phyloP scores from a whole-genome alignment of 2,888 invertebrate species.

The Anarsia innoxiella region DNA sequence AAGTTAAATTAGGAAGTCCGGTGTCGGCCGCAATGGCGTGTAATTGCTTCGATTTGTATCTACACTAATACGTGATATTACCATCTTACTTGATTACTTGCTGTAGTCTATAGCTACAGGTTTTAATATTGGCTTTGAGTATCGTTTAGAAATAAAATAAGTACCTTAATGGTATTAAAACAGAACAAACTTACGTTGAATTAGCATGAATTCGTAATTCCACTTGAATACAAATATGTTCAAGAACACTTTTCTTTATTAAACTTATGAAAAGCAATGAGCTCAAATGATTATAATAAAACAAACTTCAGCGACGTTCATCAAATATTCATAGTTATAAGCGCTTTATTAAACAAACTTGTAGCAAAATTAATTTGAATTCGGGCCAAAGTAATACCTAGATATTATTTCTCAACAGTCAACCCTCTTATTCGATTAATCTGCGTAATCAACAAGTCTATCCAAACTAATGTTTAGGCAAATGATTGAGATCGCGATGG shows the following conservation, averaged over 20 bases:
- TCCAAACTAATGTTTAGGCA: slow-evolving; percentile 1
- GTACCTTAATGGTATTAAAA: too few relatives aligned
- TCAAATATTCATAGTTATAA: slow-evolving; percentile 8
- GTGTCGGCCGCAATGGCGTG: slow-evolving; percentile 39
- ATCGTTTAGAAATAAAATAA: too few relatives aligned
- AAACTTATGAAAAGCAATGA: slow-evolving; percentile 1
- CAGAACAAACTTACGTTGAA: too few relatives aligned
- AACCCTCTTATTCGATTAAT: slow-evolving; percentile 6
- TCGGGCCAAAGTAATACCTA: slow-evolving; percentile 6
- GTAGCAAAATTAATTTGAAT: slow-evolving; percentile 7
- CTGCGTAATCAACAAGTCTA: slow-evolving; percentile 8
- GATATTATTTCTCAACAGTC: not conserved
- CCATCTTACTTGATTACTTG: too few relatives aligned
- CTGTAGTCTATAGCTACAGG: too few relatives aligned
- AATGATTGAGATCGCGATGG: slow-evolving; percentile 36
- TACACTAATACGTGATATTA: too few relatives aligned
- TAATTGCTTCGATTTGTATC: slow-evolving; percentile 37
- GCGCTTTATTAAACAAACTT: slow-evolving; percentile 7
- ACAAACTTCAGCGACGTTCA: not conserved
- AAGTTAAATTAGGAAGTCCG: slow-evolving; percentile 32
- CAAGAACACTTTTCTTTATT: not conserved
- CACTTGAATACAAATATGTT: too few relatives aligned
- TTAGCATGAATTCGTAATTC: too few relatives aligned
- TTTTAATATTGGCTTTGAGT: too few relatives aligned
- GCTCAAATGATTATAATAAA: too few relatives aligned